Evolutionary conservation across 2,888 invertebrate species (phyloP), one percentile per base, ranked within the genome.

Genomic region (Nemurella pictetii): DNA sequence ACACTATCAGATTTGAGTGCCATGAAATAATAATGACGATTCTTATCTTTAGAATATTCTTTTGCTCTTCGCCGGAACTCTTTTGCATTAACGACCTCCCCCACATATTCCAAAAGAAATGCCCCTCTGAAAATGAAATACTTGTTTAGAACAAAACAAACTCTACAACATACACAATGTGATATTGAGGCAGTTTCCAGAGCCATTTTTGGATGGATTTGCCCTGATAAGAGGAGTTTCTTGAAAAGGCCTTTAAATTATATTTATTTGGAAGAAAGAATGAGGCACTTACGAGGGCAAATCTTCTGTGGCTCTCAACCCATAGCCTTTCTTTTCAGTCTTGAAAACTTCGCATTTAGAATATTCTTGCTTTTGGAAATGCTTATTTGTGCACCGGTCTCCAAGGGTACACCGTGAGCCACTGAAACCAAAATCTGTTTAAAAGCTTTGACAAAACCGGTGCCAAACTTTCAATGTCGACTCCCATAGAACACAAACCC

Each of bases 61-160:
- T 96, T 95, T 0, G 97, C 96, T 7, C 99, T 93, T 84, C 94
- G 93, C 89, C 96, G 95, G 91, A 99, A 99, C 90, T 97, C 96
- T 87, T 95, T 95, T 82, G 95, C 95, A 90, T 97, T 96, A 9
- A 99, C 92, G 0, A 99, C 98, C 92, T 99, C 99, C 0, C 99
- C 99, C 0, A 99, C 96, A 90, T 99, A 99, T 90, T 99, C 99
- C 94, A 99, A 96, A 80, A 99, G 95, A 91, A 99, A 99, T 88
- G 96, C 95, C 9, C 98, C 98, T 85, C 97, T 97, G 91, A 84
- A 90, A 89, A 85, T 83, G 87, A 84, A 88, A 88, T 55, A 25
- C n/a, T n/a, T n/a, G n/a, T n/a, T n/a, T n/a, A n/a, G n/a, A n/a
- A n/a, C n/a, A n/a, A n/a, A n/a, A n/a, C n/a, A n/a, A n/a, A n/a